A percentile compares a stretch with the other conserved stretches of the same genome.
phyloP scores from a whole-genome alignment of 1,140 invertebrate genomes.

The Halyomorpha halys region DNA sequence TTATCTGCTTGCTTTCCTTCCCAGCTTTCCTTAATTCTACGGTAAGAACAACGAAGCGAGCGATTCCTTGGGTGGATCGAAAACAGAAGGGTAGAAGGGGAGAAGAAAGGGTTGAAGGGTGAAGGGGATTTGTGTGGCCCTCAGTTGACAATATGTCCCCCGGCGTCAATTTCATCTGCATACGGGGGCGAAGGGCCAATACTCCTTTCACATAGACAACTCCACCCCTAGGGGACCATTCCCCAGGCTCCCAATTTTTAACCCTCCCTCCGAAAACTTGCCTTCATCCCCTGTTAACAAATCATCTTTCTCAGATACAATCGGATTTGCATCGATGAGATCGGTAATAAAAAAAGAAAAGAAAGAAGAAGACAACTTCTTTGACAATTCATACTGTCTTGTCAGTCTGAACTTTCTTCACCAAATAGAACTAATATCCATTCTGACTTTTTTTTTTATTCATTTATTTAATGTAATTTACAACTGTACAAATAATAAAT shows the following conservation, averaged over 20 bases:
- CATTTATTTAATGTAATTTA: no score
- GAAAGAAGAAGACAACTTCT: no score
- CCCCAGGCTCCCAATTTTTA: conserved; percentile 1
- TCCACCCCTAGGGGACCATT: conserved; percentile 1
- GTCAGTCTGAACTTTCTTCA: no score
- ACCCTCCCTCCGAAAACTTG: conserved; percentile 11
- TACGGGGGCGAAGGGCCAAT: conserved; percentile 12
- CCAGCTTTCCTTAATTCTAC: neutral
- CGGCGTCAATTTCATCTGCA: conserved; percentile 20
- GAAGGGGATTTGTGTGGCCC: neutral
- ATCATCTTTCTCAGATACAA: neutral
- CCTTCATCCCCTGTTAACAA: neutral
- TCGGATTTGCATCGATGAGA: conserved; percentile 9
- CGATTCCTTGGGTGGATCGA: conserved; percentile 1
- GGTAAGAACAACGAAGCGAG: neutral
- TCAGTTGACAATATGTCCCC: conserved; percentile 16
- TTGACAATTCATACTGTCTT: no score
- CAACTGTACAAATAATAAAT: no score
- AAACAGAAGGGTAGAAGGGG: neutral
- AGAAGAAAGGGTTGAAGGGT: conserved; percentile 14
- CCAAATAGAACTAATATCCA: no score
- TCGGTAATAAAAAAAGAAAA: no score
- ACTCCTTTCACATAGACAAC: conserved; percentile 13
- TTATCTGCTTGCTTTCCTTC: no score
- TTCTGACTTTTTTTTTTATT: no score